Percentiles rank a stretch among this genome's conserved stretches.
phyloP scores from a whole-genome alignment of 2,797 vertebrate species.

The Tenualosa thibaudeaui region DNA sequence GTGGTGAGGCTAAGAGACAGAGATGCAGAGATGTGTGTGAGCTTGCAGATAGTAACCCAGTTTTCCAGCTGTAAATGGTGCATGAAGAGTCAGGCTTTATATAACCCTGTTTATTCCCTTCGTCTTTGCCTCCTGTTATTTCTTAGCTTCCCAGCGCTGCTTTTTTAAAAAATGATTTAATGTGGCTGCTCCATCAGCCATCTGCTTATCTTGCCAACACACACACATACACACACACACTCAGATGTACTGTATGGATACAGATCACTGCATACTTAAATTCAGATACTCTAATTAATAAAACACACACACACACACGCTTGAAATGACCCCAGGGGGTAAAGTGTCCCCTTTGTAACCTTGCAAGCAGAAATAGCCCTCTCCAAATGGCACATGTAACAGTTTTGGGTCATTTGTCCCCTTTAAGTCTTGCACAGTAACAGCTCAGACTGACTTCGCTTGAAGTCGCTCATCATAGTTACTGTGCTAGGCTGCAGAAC shows the following conservation, averaged over 20 bases:
- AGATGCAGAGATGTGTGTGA: not conserved
- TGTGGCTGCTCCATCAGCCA: not conserved
- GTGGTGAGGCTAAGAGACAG: conserved; percentile 26
- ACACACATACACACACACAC: conserved; percentile 22
- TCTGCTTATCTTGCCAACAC: not conserved
- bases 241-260: too few relatives aligned
- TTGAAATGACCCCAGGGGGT: not conserved
- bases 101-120: conserved; percentile 44
- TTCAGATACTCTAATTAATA: not conserved
- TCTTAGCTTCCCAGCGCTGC: not conserved
- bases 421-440: too few relatives aligned
- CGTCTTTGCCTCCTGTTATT: not conserved
- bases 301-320: conserved; percentile 2
- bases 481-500: too few relatives aligned
- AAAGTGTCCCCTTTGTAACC: not conserved
- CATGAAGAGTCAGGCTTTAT: conserved; percentile 61
- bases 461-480: too few relatives aligned
- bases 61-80: conserved; percentile 68
- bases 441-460: too few relatives aligned
- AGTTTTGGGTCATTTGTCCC: too few relatives aligned
- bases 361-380: not conserved
- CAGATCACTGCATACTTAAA: too few relatives aligned
- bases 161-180: not conserved
- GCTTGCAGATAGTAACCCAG: conserved; percentile 55
- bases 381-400: too few relatives aligned